Conservation (phyloP, 2,888 invertebrate species). For the Pachydiplax longipennis region DNA sequence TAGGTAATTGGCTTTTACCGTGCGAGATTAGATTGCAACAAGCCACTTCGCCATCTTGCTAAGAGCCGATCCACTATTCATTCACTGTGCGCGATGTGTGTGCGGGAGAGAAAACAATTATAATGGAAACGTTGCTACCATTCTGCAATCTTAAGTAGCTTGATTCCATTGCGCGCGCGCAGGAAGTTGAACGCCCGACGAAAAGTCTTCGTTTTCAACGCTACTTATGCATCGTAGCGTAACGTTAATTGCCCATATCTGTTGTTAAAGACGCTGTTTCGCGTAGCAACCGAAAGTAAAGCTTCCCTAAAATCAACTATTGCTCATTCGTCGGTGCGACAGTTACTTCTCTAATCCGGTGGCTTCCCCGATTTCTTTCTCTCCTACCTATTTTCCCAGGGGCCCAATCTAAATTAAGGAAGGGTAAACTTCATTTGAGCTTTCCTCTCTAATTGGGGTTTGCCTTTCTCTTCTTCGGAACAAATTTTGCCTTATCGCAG, state of each 20-base stretch:
- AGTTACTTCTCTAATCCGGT: neutral
- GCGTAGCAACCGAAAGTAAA: neutral
- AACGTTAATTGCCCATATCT: neutral
- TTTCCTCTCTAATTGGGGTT: neutral
- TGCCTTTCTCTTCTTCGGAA: neutral
- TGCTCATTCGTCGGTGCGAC: neutral
- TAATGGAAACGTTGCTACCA: neutral
- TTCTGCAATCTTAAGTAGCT: neutral
- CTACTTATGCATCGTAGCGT: neutral
- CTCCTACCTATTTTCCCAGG: neutral
- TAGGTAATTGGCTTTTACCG: conserved; percentile 33
- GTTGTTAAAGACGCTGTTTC: neutral
- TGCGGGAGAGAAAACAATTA: neutral
- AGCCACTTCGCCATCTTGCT: conserved; percentile 24
- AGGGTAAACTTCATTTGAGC: neutral
- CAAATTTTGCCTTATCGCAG: neutral
- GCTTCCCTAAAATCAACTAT: neutral
- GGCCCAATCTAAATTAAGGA: neutral
- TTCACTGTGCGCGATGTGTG: neutral
- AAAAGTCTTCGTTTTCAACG: neutral
- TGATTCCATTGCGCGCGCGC: neutral
- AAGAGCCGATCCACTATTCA: neutral
- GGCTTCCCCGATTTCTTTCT: neutral
- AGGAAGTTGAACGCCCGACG: neutral
- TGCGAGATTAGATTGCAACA: conserved; percentile 39